Percentiles rank a stretch among this genome's conserved stretches.
phyloP scores from a whole-genome alignment of 2,113 vertebrate species.

The Scophthalmus maximus region DNA sequence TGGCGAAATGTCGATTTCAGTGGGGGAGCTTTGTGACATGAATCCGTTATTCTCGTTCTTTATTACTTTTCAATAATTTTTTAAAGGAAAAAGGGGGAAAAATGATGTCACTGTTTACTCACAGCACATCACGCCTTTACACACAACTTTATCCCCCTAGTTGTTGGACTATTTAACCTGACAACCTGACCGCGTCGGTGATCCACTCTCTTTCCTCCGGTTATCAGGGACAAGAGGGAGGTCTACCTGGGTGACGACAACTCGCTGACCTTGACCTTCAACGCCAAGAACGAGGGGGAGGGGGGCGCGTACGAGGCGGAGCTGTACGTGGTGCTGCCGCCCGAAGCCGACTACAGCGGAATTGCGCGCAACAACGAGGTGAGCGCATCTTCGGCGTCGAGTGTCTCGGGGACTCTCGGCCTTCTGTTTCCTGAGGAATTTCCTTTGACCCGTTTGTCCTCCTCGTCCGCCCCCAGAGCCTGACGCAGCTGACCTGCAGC shows the following conservation, averaged over 20 bases:
- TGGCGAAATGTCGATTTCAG: conserved; percentile 37
- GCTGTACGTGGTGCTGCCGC: conserved; percentile 87
- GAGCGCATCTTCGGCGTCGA: no score
- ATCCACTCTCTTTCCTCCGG: conserved; percentile 6
- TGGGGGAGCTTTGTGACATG: conserved; percentile 31
- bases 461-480: conserved; percentile 79
- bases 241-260: conserved; percentile 91
- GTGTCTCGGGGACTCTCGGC: no score
- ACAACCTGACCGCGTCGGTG: conserved; percentile 13
- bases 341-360: conserved; percentile 90
- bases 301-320: conserved; percentile 93
- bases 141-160: background rate
- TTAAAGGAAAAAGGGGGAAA: background rate
- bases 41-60: conserved; percentile 13
- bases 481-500: conserved; percentile 88
- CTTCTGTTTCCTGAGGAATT: conserved; percentile 8
- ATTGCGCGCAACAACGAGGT: conserved; percentile 90
- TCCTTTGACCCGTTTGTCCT: conserved; percentile 8
- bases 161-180: conserved; percentile 18
- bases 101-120: conserved; percentile 12
- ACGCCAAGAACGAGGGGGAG: conserved; percentile 89
- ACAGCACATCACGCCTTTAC: background rate
- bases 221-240: conserved; percentile 84
- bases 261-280: conserved; percentile 87
- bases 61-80: background rate